Percentiles rank a stretch among this genome's conserved stretches.
Conservation (phyloP, 35 echinoderm and acorn worm genomes). For the Diadema setosum region DNA sequence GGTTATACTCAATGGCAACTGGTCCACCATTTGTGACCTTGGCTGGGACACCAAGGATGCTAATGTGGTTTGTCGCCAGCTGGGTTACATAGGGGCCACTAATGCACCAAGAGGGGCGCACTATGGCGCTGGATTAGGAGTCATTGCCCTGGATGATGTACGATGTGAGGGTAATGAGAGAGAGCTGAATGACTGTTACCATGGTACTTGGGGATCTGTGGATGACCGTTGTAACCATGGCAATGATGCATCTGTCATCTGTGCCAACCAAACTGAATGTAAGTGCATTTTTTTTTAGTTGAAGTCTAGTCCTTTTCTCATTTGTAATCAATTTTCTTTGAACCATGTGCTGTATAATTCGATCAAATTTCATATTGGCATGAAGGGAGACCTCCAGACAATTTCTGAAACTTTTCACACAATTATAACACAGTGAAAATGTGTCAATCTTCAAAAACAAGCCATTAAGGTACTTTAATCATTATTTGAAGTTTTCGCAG, state of each 20-base stretch:
- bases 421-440: too few species aligned
- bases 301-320: too few species aligned
- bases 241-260: background rate
- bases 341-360: too few species aligned
- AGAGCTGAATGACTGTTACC: background rate
- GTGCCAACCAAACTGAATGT: background rate
- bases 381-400: too few species aligned
- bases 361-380: too few species aligned
- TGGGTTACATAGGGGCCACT: slow-evolving; percentile 14
- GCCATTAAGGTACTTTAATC: too few species aligned
- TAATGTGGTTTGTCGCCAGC: slow-evolving; percentile 39
- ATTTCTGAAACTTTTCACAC: too few species aligned
- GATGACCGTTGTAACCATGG: background rate
- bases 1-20: background rate
- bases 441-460: too few species aligned
- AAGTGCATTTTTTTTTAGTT: too few species aligned
- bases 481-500: too few species aligned
- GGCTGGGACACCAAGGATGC: slow-evolving; percentile 47
- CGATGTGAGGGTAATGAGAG: background rate
- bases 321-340: too few species aligned
- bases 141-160: background rate
- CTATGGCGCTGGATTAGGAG: background rate
- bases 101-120: background rate
- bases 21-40: slow-evolving; percentile 46
- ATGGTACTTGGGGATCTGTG: background rate